Evolutionary conservation across 1,140 invertebrate genomes (phyloP).

Genomic region (Temnothorax longispinosus): DNA sequence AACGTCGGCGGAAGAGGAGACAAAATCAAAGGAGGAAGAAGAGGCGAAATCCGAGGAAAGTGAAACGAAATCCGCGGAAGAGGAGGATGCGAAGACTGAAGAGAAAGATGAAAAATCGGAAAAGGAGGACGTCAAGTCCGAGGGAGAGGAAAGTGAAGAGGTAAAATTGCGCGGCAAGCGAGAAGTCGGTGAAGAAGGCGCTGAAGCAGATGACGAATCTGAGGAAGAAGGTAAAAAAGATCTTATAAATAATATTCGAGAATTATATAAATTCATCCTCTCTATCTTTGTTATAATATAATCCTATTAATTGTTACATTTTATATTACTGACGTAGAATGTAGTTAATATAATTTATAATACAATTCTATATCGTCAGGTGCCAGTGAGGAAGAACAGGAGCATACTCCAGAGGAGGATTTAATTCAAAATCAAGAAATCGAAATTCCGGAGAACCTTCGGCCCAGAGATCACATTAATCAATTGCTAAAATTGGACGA

Average conservation of each 20-base stretch:
- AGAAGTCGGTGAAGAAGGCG: constrained; percentile 64
- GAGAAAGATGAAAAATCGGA: constrained; percentile 53
- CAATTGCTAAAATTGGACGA: constrained; percentile 93
- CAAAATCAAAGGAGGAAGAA: constrained; percentile 70
- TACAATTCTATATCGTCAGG: not conserved
- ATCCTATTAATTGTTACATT: not conserved
- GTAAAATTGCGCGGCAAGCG: constrained; percentile 52
- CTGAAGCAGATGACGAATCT: constrained; percentile 76
- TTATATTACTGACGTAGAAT: not conserved
- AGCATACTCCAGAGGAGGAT: constrained; percentile 85
- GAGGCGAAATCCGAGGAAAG: constrained; percentile 78
- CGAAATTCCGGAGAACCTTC: constrained; percentile 91
- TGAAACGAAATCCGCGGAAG: constrained; percentile 58
- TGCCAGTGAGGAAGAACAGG: constrained; percentile 68
- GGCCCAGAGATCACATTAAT: constrained; percentile 92
- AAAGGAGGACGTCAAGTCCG: constrained; percentile 58
- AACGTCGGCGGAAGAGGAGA: constrained; percentile 74
- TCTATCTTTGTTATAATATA: not conserved
- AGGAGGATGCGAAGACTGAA: constrained; percentile 62
- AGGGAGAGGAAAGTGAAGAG: constrained; percentile 58
- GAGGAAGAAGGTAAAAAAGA: constrained; percentile 88
- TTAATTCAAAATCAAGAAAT: constrained; percentile 89
- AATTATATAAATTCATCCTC: not conserved
- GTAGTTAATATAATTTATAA: constrained; percentile 1
- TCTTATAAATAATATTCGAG: not conserved